Conservation (phyloP, 2,797 vertebrate species). For the Parauchenoglanis ngamensis region DNA sequence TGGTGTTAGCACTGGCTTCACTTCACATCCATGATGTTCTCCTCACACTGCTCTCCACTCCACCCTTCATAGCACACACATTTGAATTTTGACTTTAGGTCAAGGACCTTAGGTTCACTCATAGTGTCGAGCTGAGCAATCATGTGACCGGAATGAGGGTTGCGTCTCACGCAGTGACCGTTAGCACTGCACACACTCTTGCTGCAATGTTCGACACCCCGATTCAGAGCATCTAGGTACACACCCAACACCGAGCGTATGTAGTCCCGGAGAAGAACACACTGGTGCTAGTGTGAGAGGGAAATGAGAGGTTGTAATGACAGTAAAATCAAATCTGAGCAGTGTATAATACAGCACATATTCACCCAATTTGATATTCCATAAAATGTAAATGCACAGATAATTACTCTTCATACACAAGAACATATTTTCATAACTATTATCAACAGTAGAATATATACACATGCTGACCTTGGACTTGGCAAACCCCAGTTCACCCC, state of each 20-base stretch:
- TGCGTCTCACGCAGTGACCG: constrained; percentile 77
- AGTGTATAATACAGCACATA: background rate
- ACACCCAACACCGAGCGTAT: constrained; percentile 76
- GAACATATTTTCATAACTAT: constrained; percentile 5
- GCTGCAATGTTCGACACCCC: constrained; percentile 75
- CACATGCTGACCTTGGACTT: constrained; percentile 75
- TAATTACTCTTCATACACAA: background rate
- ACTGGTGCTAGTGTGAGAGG: constrained; percentile 73
- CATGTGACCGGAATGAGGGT: constrained; percentile 61
- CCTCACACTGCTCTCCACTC: constrained; percentile 75
- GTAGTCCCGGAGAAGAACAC: constrained; percentile 78
- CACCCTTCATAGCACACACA: constrained; percentile 83
- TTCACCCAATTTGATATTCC: background rate
- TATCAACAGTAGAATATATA: background rate
- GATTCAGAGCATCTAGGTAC: constrained; percentile 76
- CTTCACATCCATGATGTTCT: constrained; percentile 11
- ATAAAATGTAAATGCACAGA: background rate
- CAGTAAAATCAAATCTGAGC: background rate
- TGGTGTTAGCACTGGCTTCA: background rate
- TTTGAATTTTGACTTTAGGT: constrained; percentile 67
- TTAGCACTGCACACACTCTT: constrained; percentile 70
- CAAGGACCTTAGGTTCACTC: constrained; percentile 19
- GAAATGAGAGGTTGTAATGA: background rate
- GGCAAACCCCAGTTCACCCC: constrained; percentile 79
- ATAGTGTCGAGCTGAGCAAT: constrained; percentile 55